Evolutionary conservation across 2,797 vertebrate genomes (phyloP), one percentile per base, ranked within the genome.

Genomic region (Adrianichthys oophorus): DNA sequence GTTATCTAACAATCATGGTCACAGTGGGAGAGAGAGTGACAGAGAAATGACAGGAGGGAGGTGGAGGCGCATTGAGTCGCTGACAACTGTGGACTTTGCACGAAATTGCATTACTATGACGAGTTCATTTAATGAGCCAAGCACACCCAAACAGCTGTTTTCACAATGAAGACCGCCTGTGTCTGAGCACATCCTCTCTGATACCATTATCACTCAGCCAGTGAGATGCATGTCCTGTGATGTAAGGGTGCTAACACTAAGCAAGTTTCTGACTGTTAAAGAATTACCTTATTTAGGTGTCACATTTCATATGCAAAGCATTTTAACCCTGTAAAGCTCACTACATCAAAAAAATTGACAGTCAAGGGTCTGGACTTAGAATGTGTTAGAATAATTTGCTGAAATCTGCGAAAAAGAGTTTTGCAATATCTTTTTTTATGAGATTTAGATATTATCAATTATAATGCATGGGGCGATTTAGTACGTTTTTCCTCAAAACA

Each of bases 111-210:
- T 75, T 74, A 74, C 70, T 76, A 68, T 41, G 53, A 84, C 55
- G 57, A 76, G 74, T 74, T 69, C 45, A 62, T 65, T 59, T 72
- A 76, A 82, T 42, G 70, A 82, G 69, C 52, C 52, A 56, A 78
- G 63, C 72, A 67, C 78, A 64, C 70, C 65, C 75, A 67, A 76
- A 76, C 76, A 79, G 76, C 62, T 80, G 79, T 68, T 79, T 64
- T 53, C 52, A 51, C 29, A 43, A 52, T 59, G 15, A 49, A 18
- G 12, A 21, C 45, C 24, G 49, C 1, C 62, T 62, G 42, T 45
- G 52, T 66, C 55, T 48, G 60, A 50, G 13, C 19, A 44, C 41
- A 74, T 74, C 47, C 48, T 46, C 69, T 62, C 58, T 46, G 59
- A 67, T 23, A n/a, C 32, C 43, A 47, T 65, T 60, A 54, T 32